Conservation (phyloP, 2,888 invertebrate genomes). For the Torymus auratus region DNA sequence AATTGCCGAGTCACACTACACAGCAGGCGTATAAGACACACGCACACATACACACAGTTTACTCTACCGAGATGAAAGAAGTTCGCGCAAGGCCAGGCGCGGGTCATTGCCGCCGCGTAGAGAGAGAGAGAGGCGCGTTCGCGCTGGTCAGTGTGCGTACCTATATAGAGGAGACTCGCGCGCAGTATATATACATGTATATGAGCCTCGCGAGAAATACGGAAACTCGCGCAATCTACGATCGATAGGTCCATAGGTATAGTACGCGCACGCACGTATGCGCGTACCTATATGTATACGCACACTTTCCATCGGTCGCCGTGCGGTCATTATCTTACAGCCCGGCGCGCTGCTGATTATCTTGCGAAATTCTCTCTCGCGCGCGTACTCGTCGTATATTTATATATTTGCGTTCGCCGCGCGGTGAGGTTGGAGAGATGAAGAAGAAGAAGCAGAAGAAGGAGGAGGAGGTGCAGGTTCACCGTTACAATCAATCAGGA, state of each 20-base stretch:
- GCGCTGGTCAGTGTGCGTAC: neutral
- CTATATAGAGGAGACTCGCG: conserved; percentile 5
- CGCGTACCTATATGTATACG: no score
- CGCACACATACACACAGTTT: neutral
- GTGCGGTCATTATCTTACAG: no score
- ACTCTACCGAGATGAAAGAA: conserved; percentile 65
- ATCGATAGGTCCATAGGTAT: conserved; percentile 17
- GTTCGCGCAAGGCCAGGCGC: conserved; percentile 67
- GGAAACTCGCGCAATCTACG: conserved; percentile 36
- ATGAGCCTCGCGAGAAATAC: neutral
- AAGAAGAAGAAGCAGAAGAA: conserved; percentile 7
- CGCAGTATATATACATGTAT: neutral
- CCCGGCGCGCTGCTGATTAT: conserved; percentile 13
- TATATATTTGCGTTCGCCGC: conserved; percentile 15
- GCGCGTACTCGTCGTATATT: neutral
- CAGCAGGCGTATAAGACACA: conserved; percentile 1
- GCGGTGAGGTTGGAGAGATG: neutral
- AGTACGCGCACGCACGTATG: no score
- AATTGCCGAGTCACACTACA: conserved; percentile 32
- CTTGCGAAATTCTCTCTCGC: conserved; percentile 23
- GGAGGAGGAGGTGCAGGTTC: neutral
- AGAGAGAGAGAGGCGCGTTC: neutral
- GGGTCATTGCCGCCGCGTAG: conserved; percentile 69
- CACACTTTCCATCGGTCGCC: no score
- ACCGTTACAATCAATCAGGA: conserved; percentile 53